phyloP scores from a whole-genome alignment of 2,888 invertebrate genomes.

The Cryptocephalus primarius region DNA sequence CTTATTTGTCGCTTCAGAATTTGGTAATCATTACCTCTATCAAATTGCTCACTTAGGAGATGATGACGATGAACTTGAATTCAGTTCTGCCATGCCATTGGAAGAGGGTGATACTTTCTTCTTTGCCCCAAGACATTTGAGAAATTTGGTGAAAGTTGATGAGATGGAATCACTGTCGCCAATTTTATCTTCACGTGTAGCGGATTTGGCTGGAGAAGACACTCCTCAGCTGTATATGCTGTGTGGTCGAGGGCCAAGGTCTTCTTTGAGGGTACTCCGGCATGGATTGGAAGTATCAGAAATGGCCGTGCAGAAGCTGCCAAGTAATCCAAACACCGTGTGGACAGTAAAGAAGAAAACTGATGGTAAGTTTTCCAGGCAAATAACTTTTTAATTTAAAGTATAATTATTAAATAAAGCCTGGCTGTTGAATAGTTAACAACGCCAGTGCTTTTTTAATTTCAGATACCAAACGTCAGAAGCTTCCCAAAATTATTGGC shows the following conservation, averaged over 20 bases:
- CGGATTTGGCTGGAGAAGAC: conserved; percentile 95
- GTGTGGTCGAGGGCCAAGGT: conserved; percentile 92
- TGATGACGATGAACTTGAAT: conserved; percentile 97
- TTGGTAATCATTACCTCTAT: conserved; percentile 98
- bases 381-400: background rate
- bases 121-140: conserved; percentile 86
- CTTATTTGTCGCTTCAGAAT: conserved; percentile 95
- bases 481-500: too few relatives aligned
- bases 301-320: conserved; percentile 98
- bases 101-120: conserved; percentile 99
- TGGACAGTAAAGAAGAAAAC: conserved; percentile 96
- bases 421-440: background rate
- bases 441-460: background rate
- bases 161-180: conserved; percentile 94
- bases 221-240: conserved; percentile 96
- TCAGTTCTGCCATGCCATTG: conserved; percentile 94
- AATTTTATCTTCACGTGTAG: conserved; percentile 70
- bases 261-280: conserved; percentile 82
- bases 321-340: conserved; percentile 98
- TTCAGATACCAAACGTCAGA: background rate
- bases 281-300: conserved; percentile 98
- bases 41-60: conserved; percentile 99
- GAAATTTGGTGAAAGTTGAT: conserved; percentile 93
- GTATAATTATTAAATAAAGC: background rate
- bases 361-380: conserved; percentile 79